Evolutionary conservation across 35 echinoderm and acorn worm species (phyloP), one percentile per base, ranked within the genome.

Genomic region (Acanthaster planci): DNA sequence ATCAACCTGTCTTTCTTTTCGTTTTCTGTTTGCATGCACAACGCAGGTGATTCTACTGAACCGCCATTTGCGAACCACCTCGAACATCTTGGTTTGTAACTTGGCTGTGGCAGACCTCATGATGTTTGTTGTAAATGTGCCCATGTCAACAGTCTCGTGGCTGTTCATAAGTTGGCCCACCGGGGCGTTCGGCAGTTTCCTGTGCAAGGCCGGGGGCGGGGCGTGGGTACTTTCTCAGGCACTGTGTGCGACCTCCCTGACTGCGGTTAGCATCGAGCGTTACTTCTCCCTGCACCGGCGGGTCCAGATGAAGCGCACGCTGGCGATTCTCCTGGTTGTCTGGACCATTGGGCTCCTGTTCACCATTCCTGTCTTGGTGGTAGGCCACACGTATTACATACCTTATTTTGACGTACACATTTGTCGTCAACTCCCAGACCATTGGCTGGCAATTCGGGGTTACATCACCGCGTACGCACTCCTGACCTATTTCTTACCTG

Each of bases 61-160:
- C 64, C 64, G 26, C 14, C 64, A 30, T 29, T 72, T 72, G 64
- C 64, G 64, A 14, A 72, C 64, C 14, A 72, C 64, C 7, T 72
- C 64, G 3, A 72, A 72, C 64, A 72, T 72, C 64, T 72, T 72
- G 64, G 64, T 72, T 4, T 26, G 23, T 7, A 72, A 72, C 64
- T 26, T 72, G 10, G 64, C 64, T 14, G 30, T 72, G 21, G 64
- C 64, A 72, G 64, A 72, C 30, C 26, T 72, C 2, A 72, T 72
- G 64, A 72, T 72, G 64, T 72, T 72, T 26, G 64, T 72, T 6
- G 22, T 72, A 27, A 31, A 19, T 72, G 64, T 72, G 26, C 64
- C 64, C 30, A 72, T 72, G 64, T 72, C 64, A 29, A 72, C 29
- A 8, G 34, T 72, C 21, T 27, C 14, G 19, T 72, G 64, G 64